Evolutionary conservation across 2,797 vertebrate species (phyloP).

Genomic region (Neosilurus mollespiculum): DNA sequence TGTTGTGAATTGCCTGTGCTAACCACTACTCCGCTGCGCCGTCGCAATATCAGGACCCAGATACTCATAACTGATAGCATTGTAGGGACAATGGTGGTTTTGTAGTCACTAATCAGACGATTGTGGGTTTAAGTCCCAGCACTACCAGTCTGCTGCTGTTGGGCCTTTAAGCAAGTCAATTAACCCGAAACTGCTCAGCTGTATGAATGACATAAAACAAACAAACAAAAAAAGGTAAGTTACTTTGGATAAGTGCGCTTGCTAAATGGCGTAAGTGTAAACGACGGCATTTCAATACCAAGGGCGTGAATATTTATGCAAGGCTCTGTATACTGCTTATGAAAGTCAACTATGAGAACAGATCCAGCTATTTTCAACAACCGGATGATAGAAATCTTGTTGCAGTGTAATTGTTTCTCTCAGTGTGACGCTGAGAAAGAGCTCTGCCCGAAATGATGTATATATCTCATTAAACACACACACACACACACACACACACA

Average conservation of each 20-base stretch:
- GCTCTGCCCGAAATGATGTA: constrained; percentile 31
- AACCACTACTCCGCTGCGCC: no score
- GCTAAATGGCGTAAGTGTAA: no score
- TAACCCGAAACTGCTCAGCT: no score
- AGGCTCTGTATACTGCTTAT: not conserved
- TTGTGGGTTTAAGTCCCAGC: no score
- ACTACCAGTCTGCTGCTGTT: no score
- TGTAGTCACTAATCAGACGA: no score
- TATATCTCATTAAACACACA: constrained; percentile 36
- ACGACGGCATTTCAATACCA: not conserved
- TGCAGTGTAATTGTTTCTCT: constrained; percentile 29
- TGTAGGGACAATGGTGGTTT: no score
- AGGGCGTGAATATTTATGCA: not conserved
- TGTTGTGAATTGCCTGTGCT: no score
- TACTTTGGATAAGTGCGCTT: no score
- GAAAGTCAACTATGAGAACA: not conserved
- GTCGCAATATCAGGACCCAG: not conserved
- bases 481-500: not conserved
- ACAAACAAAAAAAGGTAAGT: no score
- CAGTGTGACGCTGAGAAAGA: constrained; percentile 32
- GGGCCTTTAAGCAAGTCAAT: no score
- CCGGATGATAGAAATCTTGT: not conserved
- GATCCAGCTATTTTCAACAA: not conserved
- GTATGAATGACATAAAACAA: no score
- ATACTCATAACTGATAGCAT: not conserved